phyloP scores from a whole-genome alignment of 2,888 invertebrate genomes.

The Latheticus oryzae region DNA sequence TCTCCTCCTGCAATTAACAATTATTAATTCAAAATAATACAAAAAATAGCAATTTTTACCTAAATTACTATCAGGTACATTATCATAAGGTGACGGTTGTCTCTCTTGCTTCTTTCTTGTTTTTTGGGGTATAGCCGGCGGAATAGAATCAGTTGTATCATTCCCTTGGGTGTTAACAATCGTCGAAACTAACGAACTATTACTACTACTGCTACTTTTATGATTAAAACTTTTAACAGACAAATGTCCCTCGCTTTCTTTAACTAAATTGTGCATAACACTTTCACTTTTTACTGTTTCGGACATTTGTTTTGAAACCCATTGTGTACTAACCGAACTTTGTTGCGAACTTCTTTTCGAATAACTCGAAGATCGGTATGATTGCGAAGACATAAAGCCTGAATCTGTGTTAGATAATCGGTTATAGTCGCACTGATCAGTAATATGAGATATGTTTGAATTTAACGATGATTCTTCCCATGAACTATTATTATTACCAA shows the following conservation, averaged over 20 bases:
- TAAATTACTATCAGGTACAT: conserved; percentile 67
- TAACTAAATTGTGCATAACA: conserved; percentile 49
- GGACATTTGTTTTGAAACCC: conserved; percentile 46
- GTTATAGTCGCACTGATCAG: conserved; percentile 57
- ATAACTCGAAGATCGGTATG: conserved; percentile 71
- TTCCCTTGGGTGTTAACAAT: conserved; percentile 31
- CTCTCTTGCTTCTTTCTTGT: conserved; percentile 70
- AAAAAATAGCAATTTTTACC: conserved; percentile 45
- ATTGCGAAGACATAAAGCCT: conserved; percentile 73
- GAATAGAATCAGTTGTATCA: conserved; percentile 55
- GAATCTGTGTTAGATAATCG: conserved; percentile 66
- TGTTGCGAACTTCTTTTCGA: conserved; percentile 74
- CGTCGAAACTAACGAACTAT: conserved; percentile 49
- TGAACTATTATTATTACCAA: conserved; percentile 47
- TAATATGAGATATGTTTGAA: conserved; percentile 58
- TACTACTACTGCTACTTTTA: conserved; percentile 50
- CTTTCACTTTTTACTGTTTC: conserved; percentile 57
- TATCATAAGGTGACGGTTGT: conserved; percentile 78
- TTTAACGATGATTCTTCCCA: conserved; percentile 62
- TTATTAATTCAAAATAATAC: not conserved
- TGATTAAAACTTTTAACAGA: conserved; percentile 44
- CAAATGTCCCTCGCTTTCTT: conserved; percentile 45
- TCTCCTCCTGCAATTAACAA: conserved; percentile 56
- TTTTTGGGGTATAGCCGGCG: conserved; percentile 76
- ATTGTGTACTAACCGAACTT: conserved; percentile 67